Base-by-base conservation (phyloP, 1,140 invertebrate species). In the Coelopa frigida region DNA sequence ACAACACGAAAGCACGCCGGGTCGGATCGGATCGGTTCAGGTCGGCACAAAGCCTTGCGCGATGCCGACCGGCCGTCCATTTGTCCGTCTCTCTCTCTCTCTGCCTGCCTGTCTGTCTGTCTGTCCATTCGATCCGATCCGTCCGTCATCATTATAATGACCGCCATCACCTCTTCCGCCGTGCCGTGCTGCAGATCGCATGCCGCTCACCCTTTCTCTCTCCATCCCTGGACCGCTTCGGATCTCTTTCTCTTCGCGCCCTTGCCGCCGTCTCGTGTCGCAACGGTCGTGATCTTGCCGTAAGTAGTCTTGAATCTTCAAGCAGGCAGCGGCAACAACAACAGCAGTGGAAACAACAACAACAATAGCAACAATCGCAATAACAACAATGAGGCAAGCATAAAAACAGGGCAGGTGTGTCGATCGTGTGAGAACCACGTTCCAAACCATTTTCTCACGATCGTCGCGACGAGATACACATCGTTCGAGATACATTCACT, bases 391-490 rank as follows among this genome's bases (percentile, higher is more conserved):
- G 37, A 47, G 32, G 44, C 27, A 22, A 46, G 42, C 43, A 46
- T 46, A 48, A 57, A 58, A 68, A 65, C 62, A 68, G 64, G 64
- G 64, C 64, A 68, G 64, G 64, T 68, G 64, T 68, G 64, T 68
- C 64, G 64, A 68, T 68, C 64, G 64, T 68, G 64, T 68, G 64
- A 68, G 64, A 68, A 68, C 64, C 64, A 68, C 64, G 64, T 68
- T 68, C 64, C 64, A 68, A 68, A 68, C 61, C 64, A 68, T 68
- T 68, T 68, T 68, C 64, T 68, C 64, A 68, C 64, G 64, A 68
- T 68, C 64, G 61, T 67, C 58, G 62, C 56, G n/a, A n/a, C n/a
- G n/a, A n/a, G n/a, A n/a, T n/a, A n/a, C n/a, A n/a, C n/a, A n/a
- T n/a, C n/a, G n/a, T n/a, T n/a, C n/a, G n/a, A n/a, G n/a, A n/a